Percentiles rank a stretch among this genome's conserved stretches.
Conservation (phyloP, 2,888 invertebrate genomes). For the Cactoblastis cactorum region DNA sequence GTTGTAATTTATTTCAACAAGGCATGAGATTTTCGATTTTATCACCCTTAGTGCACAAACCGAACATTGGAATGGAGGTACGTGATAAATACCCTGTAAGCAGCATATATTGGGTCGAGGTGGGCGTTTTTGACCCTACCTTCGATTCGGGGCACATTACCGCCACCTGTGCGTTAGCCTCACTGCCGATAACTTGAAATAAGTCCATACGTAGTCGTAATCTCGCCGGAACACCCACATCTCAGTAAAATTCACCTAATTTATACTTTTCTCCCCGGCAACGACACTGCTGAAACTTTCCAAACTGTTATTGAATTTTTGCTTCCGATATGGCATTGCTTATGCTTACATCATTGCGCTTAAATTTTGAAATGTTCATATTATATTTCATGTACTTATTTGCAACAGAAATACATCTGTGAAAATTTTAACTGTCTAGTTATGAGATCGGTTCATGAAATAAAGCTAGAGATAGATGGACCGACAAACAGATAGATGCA, state of each 20-base stretch:
- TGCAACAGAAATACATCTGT: too few species aligned
- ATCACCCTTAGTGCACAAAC: not conserved
- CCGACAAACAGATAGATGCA: too few species aligned
- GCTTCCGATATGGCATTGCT: slow-evolving; percentile 41
- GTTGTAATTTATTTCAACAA: too few species aligned
- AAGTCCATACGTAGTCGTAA: slow-evolving; percentile 50
- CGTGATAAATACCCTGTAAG: slow-evolving; percentile 6
- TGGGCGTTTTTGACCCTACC: slow-evolving; percentile 44
- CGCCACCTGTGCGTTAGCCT: slow-evolving; percentile 63
- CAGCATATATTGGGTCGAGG: slow-evolving; percentile 15
- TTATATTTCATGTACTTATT: too few species aligned
- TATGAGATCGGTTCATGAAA: too few species aligned
- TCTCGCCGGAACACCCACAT: slow-evolving; percentile 51
- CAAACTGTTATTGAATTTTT: slow-evolving; percentile 59
- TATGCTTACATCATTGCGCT: not conserved
- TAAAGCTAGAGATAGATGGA: too few species aligned
- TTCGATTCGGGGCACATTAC: slow-evolving; percentile 64
- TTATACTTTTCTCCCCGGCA: slow-evolving; percentile 63
- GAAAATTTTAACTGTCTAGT: too few species aligned
- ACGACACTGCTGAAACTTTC: slow-evolving; percentile 53
- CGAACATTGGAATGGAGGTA: slow-evolving; percentile 5
- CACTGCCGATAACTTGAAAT: slow-evolving; percentile 46
- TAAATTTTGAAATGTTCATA: too few species aligned
- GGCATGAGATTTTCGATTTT: not conserved
- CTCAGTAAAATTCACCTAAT: slow-evolving; percentile 66